Conservation (phyloP, 1,140 invertebrate species). For the Trichogramma pretiosum region DNA sequence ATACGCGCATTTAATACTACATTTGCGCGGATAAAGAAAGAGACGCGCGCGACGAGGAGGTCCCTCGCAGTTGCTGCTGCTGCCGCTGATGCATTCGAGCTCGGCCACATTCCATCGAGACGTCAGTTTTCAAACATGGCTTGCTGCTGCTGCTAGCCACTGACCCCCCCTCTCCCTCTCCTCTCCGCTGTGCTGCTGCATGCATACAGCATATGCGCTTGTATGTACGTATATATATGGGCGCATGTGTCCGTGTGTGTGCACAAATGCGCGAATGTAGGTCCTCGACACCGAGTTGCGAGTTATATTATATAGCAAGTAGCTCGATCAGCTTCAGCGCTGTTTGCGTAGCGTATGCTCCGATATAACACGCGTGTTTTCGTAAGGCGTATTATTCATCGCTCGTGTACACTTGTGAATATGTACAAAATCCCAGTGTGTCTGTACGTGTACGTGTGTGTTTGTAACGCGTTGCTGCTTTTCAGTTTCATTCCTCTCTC, state of each 20-base stretch:
- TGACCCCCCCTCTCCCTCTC: background rate
- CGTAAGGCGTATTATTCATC: too few relatives aligned
- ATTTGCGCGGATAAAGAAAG: slow-evolving; percentile 7
- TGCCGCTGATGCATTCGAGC: too few relatives aligned
- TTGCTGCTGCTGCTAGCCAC: slow-evolving; percentile 12
- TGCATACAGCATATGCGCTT: too few relatives aligned
- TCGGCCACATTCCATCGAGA: slow-evolving; percentile 40
- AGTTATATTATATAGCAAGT: slow-evolving; percentile 29
- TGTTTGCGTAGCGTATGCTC: too few relatives aligned
- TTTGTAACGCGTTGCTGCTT: slow-evolving; percentile 8
- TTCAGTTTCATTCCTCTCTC: too few relatives aligned
- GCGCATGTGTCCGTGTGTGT: background rate
- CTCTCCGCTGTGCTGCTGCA: background rate
- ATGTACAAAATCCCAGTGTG: too few relatives aligned
- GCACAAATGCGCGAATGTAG: slow-evolving; percentile 36
- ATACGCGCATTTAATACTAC: background rate
- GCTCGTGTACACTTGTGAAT: too few relatives aligned
- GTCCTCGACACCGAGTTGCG: slow-evolving; percentile 34
- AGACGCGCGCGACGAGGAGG: slow-evolving; percentile 6
- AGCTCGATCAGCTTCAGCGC: slow-evolving; percentile 16
- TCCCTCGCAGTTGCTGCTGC: slow-evolving; percentile 22
- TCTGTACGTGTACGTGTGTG: background rate
- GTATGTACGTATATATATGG: background rate
- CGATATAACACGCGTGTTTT: too few relatives aligned
- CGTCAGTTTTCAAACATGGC: slow-evolving; percentile 43